phyloP scores from a whole-genome alignment of 2,888 invertebrate species.

The Terebella lapidaria region DNA sequence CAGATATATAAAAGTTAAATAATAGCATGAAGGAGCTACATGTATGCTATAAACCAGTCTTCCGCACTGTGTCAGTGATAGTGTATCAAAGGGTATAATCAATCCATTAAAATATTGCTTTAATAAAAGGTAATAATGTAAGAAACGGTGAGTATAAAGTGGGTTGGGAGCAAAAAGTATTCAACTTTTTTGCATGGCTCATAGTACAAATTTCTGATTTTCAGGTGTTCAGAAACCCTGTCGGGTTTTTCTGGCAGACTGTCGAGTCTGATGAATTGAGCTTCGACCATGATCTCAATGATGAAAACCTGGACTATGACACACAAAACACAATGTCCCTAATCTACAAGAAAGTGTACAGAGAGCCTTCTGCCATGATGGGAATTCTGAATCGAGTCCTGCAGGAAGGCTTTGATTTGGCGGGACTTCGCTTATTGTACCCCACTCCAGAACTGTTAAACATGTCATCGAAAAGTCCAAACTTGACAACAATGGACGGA shows the following conservation, averaged over 20 bases:
- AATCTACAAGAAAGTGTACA: slow-evolving; percentile 37
- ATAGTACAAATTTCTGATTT: no score
- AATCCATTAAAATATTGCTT: no score
- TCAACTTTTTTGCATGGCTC: no score
- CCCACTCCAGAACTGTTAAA: slow-evolving; percentile 34
- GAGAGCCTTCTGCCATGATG: slow-evolving; percentile 38
- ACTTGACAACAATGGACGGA: slow-evolving; percentile 16
- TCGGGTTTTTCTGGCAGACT: slow-evolving; percentile 48
- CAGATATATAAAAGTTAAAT: no score
- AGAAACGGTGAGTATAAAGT: no score
- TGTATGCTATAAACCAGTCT: no score
- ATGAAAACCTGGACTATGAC: slow-evolving; percentile 30
- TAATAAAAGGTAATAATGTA: no score
- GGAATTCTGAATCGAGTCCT: slow-evolving; percentile 39
- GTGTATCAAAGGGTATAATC: no score
- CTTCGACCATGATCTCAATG: slow-evolving; percentile 26
- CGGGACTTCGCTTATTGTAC: slow-evolving; percentile 41
- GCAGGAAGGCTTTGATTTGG: slow-evolving; percentile 42
- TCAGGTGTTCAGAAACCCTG: slow-evolving; percentile 34
- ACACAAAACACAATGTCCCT: slow-evolving; percentile 44
- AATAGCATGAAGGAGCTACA: no score
- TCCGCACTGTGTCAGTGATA: no score
- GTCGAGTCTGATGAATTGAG: slow-evolving; percentile 41
- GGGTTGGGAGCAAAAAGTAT: no score
- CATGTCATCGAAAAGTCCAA: slow-evolving; percentile 4